Percentiles rank a stretch among this genome's conserved stretches.
These are phyloP conservation scores for Decapterus maruadsi DNA, from an alignment of 2,797 vertebrate species.

Conservation along the genomic window DNA sequence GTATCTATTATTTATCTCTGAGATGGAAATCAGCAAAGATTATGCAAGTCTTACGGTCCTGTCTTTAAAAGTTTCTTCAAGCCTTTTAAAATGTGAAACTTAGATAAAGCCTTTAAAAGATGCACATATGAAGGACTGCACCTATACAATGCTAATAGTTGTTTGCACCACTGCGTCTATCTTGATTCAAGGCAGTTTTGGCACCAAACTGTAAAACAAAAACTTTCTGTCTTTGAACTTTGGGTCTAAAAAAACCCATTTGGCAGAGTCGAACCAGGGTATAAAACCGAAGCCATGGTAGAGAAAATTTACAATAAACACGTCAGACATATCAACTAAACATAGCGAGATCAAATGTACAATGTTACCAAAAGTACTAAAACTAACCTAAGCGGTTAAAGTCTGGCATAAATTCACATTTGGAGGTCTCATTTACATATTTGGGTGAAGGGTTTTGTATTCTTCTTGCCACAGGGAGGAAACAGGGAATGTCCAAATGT, in stretches of 20 bases:
- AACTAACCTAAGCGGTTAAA: constrained; percentile 27
- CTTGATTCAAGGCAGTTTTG: not conserved
- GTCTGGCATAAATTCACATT: constrained; percentile 30
- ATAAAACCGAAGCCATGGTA: constrained; percentile 39
- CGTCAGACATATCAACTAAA: constrained; percentile 44
- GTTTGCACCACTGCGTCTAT: not conserved
- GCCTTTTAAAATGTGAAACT: not conserved
- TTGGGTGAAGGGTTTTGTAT: not conserved
- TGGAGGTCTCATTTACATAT: constrained; percentile 44
- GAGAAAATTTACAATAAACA: constrained; percentile 48
- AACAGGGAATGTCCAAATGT: constrained; percentile 33
- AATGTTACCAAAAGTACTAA: constrained; percentile 17
- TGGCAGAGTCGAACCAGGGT: constrained; percentile 12
- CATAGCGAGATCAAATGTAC: constrained; percentile 32
- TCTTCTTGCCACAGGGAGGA: constrained; percentile 2
- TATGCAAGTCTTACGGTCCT: not conserved
- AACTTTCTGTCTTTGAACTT: constrained; percentile 22
- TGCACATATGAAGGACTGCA: constrained; percentile 4
- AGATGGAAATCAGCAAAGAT: not conserved
- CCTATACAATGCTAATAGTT: not conserved
- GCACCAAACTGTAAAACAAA: not conserved
- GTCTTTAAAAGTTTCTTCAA: not conserved
- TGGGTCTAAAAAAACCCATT: not conserved
- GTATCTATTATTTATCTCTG: not conserved
- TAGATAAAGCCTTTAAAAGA: not conserved